Evolutionary conservation across 1,140 invertebrate genomes (phyloP), one percentile per base, ranked within the genome.

Genomic region (Chymomyza costata): DNA sequence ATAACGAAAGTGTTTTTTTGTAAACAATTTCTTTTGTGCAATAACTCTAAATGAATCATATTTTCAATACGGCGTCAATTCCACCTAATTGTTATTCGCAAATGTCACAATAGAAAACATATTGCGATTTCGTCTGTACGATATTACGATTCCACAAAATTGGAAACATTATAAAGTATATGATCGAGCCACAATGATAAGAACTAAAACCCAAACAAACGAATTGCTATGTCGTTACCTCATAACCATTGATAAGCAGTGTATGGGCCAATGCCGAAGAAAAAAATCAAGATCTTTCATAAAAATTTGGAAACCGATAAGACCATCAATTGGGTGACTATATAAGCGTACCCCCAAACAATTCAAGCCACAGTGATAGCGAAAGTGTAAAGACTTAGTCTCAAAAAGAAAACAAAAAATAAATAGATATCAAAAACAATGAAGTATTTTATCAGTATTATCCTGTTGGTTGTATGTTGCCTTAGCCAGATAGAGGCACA

Each of bases 401-500:
- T n/a, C n/a, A n/a, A n/a, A n/a, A n/a, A n/a, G n/a, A n/a, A n/a
- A n/a, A n/a, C n/a, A n/a, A n/a, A n/a, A n/a, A n/a, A n/a, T n/a
- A n/a, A n/a, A n/a, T n/a, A n/a, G n/a, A n/a, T n/a, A n/a, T n/a
- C 1, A 10, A 32, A 31, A n/a, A 43, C 67, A 51, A 80, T 80
- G 58, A 52, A 40, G 21, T 44, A 37, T 35, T 48, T 40, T 2
- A 43, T 62, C 10, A 31, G 49, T 16, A 47, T 49, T 40, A 15
- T 35, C 3, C 25, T 16, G 1, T 5, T 81, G 10, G 31, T 40
- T 6, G 2, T 37, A 0, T 41, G 46, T 21, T 35, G 37, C 1
- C 0, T 59, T 8, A 13, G 2, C 1, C 45, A 57, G 16, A 43
- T 41, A 14, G 37, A 62, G 8, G 89, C 88, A 6, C 92, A 94